Conservation (phyloP, 1,140 invertebrate species). For the Zaprionus africanus region DNA sequence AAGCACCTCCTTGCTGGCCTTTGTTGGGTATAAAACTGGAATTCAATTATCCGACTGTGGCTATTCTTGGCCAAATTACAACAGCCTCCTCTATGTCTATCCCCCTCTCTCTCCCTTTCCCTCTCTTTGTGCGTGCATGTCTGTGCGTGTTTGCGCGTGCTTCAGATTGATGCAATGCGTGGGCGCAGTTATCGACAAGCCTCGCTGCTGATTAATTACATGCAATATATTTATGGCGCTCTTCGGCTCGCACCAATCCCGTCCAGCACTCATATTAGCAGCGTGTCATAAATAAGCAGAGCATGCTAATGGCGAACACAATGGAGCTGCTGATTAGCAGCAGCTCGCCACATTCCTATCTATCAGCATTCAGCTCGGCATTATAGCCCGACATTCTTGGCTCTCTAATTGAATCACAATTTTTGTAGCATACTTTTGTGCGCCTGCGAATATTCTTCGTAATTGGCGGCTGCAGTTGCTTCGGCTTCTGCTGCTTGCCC, state of each 20-base stretch:
- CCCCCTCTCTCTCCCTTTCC: neutral
- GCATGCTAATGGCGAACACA: constrained; percentile 41
- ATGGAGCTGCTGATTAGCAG: constrained; percentile 61
- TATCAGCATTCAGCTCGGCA: neutral
- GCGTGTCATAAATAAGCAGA: constrained; percentile 65
- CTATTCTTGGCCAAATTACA: constrained; percentile 53
- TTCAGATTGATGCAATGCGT: constrained; percentile 45
- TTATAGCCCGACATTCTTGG: constrained; percentile 11
- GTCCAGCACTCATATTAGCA: constrained; percentile 20
- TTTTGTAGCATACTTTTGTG: constrained; percentile 54
- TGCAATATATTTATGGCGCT: constrained; percentile 61
- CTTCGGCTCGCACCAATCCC: neutral
- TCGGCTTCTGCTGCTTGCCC: neutral
- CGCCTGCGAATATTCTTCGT: constrained; percentile 30
- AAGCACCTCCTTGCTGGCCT: neutral
- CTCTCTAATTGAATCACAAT: constrained; percentile 68
- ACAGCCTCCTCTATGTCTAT: neutral
- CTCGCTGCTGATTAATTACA: constrained; percentile 70
- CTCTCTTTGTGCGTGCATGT: constrained; percentile 19
- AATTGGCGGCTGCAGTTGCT: constrained; percentile 50
- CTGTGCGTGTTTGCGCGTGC: constrained; percentile 21
- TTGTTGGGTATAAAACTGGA: constrained; percentile 30
- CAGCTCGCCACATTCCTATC: constrained; percentile 17
- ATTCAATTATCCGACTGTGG: constrained; percentile 37
- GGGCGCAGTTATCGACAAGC: constrained; percentile 39